Conservation (phyloP, 1,140 invertebrate genomes). For the Bombus pascuorum region DNA sequence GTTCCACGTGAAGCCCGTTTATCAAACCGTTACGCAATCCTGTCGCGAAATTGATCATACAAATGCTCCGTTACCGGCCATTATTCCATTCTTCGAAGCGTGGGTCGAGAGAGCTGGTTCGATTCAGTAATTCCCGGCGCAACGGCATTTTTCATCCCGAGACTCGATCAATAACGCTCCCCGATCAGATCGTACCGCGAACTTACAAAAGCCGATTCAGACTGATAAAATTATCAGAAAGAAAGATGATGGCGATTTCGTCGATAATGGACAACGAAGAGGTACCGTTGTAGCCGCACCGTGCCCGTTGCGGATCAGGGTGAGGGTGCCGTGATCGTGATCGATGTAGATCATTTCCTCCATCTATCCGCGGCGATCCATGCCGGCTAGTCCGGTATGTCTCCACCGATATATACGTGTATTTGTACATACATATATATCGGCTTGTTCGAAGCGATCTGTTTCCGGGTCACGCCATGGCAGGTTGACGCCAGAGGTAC, state of each 20-base stretch:
- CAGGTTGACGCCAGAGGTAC: constrained; percentile 70
- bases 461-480: constrained; percentile 74
- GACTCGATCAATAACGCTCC: constrained; percentile 9
- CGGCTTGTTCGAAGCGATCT: constrained; percentile 49
- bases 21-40: constrained; percentile 56
- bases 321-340: constrained; percentile 77
- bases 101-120: constrained; percentile 31
- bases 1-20: constrained; percentile 48
- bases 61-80: constrained; percentile 41
- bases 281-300: constrained; percentile 69
- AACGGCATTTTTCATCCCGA: constrained; percentile 27
- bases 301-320: constrained; percentile 42
- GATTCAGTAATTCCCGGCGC: constrained; percentile 48
- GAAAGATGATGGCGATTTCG: constrained; percentile 58
- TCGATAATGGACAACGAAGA: constrained; percentile 64
- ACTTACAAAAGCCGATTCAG: constrained; percentile 25
- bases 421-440: constrained; percentile 43
- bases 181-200: constrained; percentile 27
- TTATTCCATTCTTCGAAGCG: constrained; percentile 40
- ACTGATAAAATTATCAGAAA: constrained; percentile 57
- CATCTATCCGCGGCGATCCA: constrained; percentile 72
- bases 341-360: constrained; percentile 78
- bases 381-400: constrained; percentile 48
- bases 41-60: constrained; percentile 57
- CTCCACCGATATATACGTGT: constrained; percentile 50